Base-by-base conservation (phyloP, 1,140 invertebrate genomes). In the Micrasema minimum region DNA sequence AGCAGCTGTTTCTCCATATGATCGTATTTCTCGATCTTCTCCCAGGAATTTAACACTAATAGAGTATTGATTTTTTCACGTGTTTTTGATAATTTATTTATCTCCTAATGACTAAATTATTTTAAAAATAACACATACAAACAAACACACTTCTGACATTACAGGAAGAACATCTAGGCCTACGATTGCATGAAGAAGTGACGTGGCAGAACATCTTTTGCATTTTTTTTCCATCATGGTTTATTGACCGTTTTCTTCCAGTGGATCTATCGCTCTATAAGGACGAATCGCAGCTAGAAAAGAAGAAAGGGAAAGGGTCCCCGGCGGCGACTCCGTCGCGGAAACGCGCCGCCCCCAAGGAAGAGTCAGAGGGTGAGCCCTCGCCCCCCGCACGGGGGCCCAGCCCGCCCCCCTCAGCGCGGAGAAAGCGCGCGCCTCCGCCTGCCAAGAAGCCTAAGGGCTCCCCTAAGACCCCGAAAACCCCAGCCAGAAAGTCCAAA, bases 251-350 rank as follows among this genome's bases (percentile, higher is more conserved):
- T 7, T 31, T 31, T 31, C 18, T 85, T 87, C 43, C 80, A 93
- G 91, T 93, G 83, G 92, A 93, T 80, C 83, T 93, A 20, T 93
- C 92, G 9, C 81, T 93, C 20, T 93, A 90, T 79, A 91, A 89
- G 78, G 90, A 93, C 78, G 91, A 93, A 79, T 90, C 91, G 50
- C 92, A 93, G 79, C 77, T 93, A 59, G 91, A 91, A 72, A 91
- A 90, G 80, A 87, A 88, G 75, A 85, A 84, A 81, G 61, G 76
- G 55, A 75, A 76, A 72, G 66, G 3, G 26, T 81, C 51, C 20
- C 18, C 41, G n/a, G 26, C 80, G 45, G 75, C 77, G 35, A 59
- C 55, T 12, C 53, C 51, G 9, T 75, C 80, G 1, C 80, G 82
- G 66, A 83, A 84, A 72, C 77, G 82, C 20, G 80, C 81, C 35